Conservation (phyloP, 2,113 vertebrate genomes). For the Sardina pilchardus region DNA sequence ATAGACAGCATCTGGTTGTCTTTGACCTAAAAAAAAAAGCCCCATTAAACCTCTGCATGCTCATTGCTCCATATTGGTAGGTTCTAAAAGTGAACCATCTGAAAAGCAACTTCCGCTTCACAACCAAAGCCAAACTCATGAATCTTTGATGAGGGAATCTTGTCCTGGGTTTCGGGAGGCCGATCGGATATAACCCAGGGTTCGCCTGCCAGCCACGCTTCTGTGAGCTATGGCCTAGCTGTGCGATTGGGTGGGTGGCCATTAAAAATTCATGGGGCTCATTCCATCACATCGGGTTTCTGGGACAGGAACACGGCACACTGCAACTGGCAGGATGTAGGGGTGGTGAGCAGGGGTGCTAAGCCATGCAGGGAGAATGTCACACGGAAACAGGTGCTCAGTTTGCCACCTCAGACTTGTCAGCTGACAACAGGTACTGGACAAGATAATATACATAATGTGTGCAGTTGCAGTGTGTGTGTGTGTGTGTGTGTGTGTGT, state of each 20-base stretch:
- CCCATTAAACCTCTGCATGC: conserved; percentile 17
- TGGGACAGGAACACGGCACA: conserved; percentile 28
- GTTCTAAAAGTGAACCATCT: conserved; percentile 27
- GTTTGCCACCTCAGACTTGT: neutral
- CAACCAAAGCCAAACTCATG: conserved; percentile 57
- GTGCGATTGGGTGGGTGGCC: neutral
- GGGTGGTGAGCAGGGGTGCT: neutral
- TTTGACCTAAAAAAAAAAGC: neutral
- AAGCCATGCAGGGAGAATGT: neutral
- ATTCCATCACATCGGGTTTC: conserved; percentile 45
- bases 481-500: too few relatives aligned
- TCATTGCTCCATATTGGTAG: conserved; percentile 32
- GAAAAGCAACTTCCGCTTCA: conserved; percentile 40
- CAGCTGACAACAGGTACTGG: neutral
- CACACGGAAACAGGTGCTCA: conserved; percentile 5
- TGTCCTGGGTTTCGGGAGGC: conserved; percentile 45
- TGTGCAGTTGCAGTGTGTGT: too few relatives aligned
- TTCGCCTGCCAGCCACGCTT: conserved; percentile 38
- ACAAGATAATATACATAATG: neutral
- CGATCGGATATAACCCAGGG: conserved; percentile 60
- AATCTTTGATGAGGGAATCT: conserved; percentile 63
- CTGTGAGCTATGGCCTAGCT: conserved; percentile 14
- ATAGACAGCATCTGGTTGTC: neutral
- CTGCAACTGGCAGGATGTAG: neutral
- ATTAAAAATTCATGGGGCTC: conserved; percentile 61